Conservation (phyloP, 2,113 vertebrate species). For the Arvicanthis niloticus region DNA sequence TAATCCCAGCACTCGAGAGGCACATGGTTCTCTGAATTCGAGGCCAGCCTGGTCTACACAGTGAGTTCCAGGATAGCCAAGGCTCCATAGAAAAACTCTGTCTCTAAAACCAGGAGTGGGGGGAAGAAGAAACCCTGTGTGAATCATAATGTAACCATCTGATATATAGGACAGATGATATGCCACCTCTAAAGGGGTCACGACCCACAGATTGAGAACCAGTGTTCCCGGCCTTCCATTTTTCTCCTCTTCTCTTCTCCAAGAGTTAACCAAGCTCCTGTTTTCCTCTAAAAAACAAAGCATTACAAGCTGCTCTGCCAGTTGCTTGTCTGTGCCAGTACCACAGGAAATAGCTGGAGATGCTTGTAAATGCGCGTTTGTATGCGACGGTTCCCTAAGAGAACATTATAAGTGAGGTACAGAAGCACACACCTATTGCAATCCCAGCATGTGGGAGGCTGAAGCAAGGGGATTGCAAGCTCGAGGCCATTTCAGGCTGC, state of each 20-base stretch:
- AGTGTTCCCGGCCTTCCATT: not conserved
- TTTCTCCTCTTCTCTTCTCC: not conserved
- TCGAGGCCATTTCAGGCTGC: not conserved
- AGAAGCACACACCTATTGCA: not conserved
- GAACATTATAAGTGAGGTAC: not conserved
- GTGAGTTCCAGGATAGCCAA: too few species aligned
- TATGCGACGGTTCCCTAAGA: not conserved
- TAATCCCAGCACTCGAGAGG: too few species aligned
- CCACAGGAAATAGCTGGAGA: not conserved
- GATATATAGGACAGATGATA: not conserved
- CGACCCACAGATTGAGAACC: not conserved
- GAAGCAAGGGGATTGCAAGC: not conserved
- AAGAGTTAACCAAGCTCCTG: not conserved
- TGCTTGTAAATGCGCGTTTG: not conserved
- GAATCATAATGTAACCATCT: too few species aligned
- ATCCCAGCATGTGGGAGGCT: not conserved
- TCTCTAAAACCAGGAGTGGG: too few species aligned
- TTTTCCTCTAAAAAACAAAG: not conserved
- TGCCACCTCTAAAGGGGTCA: accelerated
- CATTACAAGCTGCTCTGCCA: not conserved
- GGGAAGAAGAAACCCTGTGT: too few species aligned
- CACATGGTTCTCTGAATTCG: too few species aligned
- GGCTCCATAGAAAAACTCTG: too few species aligned
- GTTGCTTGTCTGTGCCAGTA: not conserved
- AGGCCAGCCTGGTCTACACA: too few species aligned